These are phyloP conservation scores for Pseudopleuronectes americanus DNA, from an alignment of 2,797 vertebrate species.

Conservation along the genomic window DNA sequence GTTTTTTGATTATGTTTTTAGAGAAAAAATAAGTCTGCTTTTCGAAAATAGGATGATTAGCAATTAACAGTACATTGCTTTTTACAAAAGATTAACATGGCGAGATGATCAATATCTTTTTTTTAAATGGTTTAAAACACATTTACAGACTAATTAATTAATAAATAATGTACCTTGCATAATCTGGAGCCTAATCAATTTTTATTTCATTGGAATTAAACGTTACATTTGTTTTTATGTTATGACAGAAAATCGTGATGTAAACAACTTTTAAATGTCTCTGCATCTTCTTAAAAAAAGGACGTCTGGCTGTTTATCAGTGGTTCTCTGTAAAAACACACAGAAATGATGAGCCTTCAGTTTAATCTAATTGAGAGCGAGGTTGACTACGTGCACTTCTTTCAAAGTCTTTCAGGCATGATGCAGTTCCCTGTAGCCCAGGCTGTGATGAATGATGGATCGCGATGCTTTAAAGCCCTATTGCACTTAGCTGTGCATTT, in stretches of 20 bases:
- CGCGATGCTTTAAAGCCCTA: slow-evolving; percentile 59
- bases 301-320: slow-evolving; percentile 10
- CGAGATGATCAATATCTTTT: not conserved
- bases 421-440: slow-evolving; percentile 48
- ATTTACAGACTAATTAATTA: not conserved
- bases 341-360: slow-evolving; percentile 34
- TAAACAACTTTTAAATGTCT: slow-evolving; percentile 9
- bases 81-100: no score
- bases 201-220: slow-evolving; percentile 4
- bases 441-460: slow-evolving; percentile 68
- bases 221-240: not conserved
- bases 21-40: no score
- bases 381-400: slow-evolving; percentile 52
- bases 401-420: slow-evolving; percentile 53
- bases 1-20: no score
- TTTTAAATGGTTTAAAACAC: not conserved
- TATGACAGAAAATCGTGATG: not conserved
- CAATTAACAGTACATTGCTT: no score
- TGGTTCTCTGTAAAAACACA: slow-evolving; percentile 2
- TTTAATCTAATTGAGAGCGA: slow-evolving; percentile 47
- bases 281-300: not conserved
- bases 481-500: slow-evolving; percentile 72
- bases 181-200: not conserved
- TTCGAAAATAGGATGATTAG: no score
- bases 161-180: not conserved